A percentile compares a stretch with the other conserved stretches of the same genome.
These are phyloP conservation scores for Microtus oregoni DNA, from an alignment of 2,113 vertebrate species.

Conservation along the genomic window DNA sequence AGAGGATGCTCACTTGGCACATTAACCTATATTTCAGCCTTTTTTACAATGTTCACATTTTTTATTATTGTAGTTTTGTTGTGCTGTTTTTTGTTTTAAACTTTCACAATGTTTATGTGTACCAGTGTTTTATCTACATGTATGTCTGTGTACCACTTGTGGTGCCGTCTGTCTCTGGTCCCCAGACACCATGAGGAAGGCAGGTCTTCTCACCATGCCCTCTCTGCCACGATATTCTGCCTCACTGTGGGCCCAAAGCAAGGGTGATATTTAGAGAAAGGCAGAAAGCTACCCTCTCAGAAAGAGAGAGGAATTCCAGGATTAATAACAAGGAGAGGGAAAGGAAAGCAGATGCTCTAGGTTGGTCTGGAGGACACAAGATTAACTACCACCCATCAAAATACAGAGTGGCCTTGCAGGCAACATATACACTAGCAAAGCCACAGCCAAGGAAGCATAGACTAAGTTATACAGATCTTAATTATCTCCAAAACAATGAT, in stretches of 20 bases:
- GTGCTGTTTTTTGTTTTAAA: neutral
- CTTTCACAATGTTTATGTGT: neutral
- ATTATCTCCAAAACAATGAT: neutral
- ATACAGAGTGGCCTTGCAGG: neutral
- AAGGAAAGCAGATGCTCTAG: conserved; percentile 3
- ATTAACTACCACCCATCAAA: neutral
- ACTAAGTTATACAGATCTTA: neutral
- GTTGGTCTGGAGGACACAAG: conserved; percentile 1
- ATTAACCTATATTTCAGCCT: conserved; percentile 12
- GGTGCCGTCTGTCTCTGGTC: neutral
- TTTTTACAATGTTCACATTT: neutral
- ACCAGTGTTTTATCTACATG: neutral
- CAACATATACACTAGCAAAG: neutral
- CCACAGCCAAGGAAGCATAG: neutral
- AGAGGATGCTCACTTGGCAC: neutral
- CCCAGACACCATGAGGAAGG: neutral
- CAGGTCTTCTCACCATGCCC: neutral
- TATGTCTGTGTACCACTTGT: neutral
- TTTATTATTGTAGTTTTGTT: neutral
- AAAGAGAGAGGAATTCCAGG: conserved; percentile 42
- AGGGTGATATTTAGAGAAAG: conserved; percentile 34
- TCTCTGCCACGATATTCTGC: neutral
- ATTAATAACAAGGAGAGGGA: conserved; percentile 5
- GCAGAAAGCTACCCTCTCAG: neutral
- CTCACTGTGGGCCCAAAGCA: neutral